Conservation (phyloP, 2,113 vertebrate genomes). For the Anolis sagrei region DNA sequence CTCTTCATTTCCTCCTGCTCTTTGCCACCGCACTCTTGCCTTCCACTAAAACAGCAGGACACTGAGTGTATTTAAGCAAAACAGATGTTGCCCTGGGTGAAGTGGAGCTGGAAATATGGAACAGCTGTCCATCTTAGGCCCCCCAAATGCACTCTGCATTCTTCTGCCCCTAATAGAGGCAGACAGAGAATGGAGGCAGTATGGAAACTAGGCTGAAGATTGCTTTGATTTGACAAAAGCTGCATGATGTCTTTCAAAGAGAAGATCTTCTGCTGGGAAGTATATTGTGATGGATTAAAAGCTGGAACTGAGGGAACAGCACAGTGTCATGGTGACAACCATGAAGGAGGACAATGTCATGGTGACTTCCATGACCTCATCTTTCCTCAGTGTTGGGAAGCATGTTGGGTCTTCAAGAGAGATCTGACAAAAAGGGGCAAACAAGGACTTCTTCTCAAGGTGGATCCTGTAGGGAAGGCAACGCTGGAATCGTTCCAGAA, state of each 20-base stretch:
- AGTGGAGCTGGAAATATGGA: background rate
- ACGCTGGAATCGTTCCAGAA: background rate
- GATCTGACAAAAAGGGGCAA: background rate
- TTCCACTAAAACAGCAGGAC: slow-evolving; percentile 18
- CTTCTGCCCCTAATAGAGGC: background rate
- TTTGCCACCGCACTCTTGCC: background rate
- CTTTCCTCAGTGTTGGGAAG: background rate
- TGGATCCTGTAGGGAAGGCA: background rate
- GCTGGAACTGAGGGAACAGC: too few relatives aligned
- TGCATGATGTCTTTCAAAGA: fast-evolving
- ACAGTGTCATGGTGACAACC: background rate
- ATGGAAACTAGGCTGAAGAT: background rate
- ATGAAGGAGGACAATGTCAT: background rate
- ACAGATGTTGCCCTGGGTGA: slow-evolving; percentile 23
- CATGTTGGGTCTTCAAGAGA: background rate
- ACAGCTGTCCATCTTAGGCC: background rate
- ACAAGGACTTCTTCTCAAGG: background rate
- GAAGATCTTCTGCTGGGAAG: background rate
- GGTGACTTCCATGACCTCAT: too few relatives aligned
- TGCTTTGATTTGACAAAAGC: background rate
- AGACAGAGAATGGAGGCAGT: background rate
- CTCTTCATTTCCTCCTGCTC: background rate
- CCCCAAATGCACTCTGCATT: background rate
- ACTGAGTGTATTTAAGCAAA: background rate
- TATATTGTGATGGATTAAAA: background rate